phyloP scores from a whole-genome alignment of 2,888 invertebrate genomes.

The Phortica magna region DNA sequence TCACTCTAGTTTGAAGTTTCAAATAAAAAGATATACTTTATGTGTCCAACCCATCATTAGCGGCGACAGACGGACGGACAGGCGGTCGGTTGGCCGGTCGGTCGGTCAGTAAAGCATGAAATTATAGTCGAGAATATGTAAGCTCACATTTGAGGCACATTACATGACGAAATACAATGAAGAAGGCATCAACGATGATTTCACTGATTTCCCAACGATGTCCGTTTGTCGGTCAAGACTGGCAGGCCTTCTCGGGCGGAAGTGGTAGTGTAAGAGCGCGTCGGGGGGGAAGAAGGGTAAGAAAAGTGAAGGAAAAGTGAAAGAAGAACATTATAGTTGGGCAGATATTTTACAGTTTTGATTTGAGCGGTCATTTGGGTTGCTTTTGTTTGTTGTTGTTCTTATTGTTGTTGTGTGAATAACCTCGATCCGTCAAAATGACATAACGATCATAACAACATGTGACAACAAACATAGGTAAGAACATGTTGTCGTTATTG shows the following conservation, averaged over 20 bases:
- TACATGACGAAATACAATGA: no score
- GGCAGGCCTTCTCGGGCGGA: no score
- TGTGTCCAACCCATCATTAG: neutral
- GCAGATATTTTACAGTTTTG: neutral
- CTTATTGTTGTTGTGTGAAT: neutral
- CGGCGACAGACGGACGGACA: neutral
- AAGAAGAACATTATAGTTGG: no score
- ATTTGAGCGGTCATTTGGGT: neutral
- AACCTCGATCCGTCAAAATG: constrained; percentile 15
- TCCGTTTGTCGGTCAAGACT: no score
- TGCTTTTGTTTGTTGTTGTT: neutral
- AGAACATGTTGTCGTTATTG: constrained; percentile 4
- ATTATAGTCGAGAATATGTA: neutral
- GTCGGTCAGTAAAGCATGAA: neutral
- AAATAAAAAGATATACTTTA: neutral
- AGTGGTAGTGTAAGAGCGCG: no score
- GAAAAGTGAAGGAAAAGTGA: neutral
- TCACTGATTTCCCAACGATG: no score
- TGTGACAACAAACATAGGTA: constrained; percentile 13
- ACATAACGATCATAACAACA: constrained; percentile 22
- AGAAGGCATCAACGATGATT: no score
- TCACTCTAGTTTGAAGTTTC: neutral
- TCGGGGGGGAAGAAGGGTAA: no score
- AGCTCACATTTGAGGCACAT: no score
- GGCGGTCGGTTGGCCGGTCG: no score